A percentile compares a stretch with the other conserved stretches of the same genome.
Conservation (phyloP, 2,797 vertebrate genomes). For the Siniperca obscura region DNA sequence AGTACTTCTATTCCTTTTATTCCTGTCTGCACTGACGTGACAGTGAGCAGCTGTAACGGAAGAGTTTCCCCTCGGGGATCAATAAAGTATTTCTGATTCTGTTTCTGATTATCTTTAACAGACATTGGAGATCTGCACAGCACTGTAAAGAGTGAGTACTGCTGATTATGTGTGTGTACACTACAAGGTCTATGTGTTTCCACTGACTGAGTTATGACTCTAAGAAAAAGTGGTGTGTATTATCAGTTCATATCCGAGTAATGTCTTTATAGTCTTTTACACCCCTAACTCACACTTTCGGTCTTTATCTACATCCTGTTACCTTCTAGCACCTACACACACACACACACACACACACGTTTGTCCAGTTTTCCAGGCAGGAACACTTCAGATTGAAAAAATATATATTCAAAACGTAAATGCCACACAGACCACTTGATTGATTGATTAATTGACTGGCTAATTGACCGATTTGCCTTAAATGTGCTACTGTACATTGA, state of each 20-base stretch:
- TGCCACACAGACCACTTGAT: background rate
- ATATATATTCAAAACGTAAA: background rate
- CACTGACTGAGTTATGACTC: background rate
- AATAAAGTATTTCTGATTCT: too few species aligned
- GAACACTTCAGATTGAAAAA: background rate
- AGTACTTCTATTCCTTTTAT: too few species aligned
- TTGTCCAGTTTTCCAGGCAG: background rate
- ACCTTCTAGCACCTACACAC: too few species aligned
- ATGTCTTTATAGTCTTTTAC: too few species aligned
- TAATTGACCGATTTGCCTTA: slow-evolving; percentile 18
- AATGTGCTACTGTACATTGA: slow-evolving; percentile 16
- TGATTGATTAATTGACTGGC: slow-evolving; percentile 31
- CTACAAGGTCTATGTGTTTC: background rate
- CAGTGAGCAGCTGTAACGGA: too few species aligned
- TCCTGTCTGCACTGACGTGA: too few species aligned
- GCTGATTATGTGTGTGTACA: background rate
- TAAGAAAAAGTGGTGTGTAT: background rate
- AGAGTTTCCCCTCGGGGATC: too few species aligned
- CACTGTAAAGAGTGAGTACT: background rate
- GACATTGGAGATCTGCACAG: background rate
- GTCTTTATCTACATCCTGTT: too few species aligned
- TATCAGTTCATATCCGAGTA: background rate
- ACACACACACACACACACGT: background rate
- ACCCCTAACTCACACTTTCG: background rate
- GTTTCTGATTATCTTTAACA: background rate